Evolutionary conservation across 2,113 vertebrate species (phyloP), one percentile per base, ranked within the genome.

Genomic region (Herpailurus yagouaroundi): DNA sequence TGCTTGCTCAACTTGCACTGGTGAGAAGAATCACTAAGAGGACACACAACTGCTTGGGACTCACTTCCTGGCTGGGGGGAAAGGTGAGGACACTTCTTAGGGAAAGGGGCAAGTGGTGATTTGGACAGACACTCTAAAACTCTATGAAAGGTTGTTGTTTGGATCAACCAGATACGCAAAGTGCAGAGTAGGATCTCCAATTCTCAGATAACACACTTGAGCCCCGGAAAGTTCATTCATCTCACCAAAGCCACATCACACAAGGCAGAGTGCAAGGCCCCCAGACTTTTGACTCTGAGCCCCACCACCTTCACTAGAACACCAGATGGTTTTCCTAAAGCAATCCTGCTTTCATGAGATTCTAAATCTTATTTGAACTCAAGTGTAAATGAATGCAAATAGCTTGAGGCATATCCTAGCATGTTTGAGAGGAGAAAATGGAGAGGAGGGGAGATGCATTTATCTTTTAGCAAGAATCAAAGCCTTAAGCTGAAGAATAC

Each of bases 301-400:
- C 18, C 64, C 45, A 64, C 5, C 52, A 45, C 13, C 25, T 77
- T 63, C 71, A 31, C 64, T 80, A 66, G 69, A 87, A 86, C 15
- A 73, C 60, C 90, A 96, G 55, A 87, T 60, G 48, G 76, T 69
- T 91, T 96, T 76, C 52, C 33, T 93, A 57, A 89, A 93, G 79
- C 69, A 85, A 92, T 33, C 33, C 7, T 86, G 74, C 55, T 77
- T 38, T 95, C 68, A 79, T 73, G 36, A 91, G 90, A 92, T 29
- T 64, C 83, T 73, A 89, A 89, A 89, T 94, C 36, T 93, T 84
- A 80, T 85, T 63, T 68, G 71, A 96, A 89, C 60, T 86, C 88
- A 69, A 87, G 48, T 89, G 36, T 80, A 97, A 97, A 89, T 64
- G 82, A 83, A 95, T 97, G 82, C 36, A 93, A 91, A 84, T 36